Evolutionary conservation across 1,140 invertebrate species (phyloP).

Genomic region (Nasonia giraulti): DNA sequence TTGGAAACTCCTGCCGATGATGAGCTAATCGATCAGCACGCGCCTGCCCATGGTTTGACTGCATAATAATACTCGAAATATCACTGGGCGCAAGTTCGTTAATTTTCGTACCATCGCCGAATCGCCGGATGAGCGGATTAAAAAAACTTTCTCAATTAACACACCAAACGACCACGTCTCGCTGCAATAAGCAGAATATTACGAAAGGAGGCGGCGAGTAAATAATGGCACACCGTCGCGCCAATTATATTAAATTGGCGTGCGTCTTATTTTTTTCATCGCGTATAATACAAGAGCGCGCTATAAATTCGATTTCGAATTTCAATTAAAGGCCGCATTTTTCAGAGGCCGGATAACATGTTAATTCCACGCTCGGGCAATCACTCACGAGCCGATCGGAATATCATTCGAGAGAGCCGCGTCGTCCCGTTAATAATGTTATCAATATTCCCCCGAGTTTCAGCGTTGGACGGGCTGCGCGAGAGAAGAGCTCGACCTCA

Average conservation of each 20-base stretch:
- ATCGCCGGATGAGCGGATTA: too few relatives aligned
- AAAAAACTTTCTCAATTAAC: too few relatives aligned
- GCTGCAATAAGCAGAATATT: too few relatives aligned
- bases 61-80: too few relatives aligned
- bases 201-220: too few relatives aligned
- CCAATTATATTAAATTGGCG: too few relatives aligned
- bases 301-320: background rate
- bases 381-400: background rate
- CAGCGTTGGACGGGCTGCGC: background rate
- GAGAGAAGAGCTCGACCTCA: background rate
- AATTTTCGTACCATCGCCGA: too few relatives aligned
- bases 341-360: background rate
- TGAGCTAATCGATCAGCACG: background rate
- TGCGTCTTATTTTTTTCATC: too few relatives aligned
- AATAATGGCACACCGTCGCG: too few relatives aligned
- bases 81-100: too few relatives aligned
- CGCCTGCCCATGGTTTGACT: background rate
- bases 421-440: background rate
- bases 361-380: background rate
- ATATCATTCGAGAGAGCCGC: background rate
- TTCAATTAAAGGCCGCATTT: conserved; percentile 11
- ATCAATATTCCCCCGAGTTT: conserved; percentile 13
- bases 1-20: background rate
- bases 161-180: too few relatives aligned
- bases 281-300: too few relatives aligned